Percentiles rank a stretch among this genome's conserved stretches.
These are phyloP conservation scores for Takifugu bimaculatus DNA, from an alignment of 2,113 vertebrate genomes.

Conservation along the genomic window DNA sequence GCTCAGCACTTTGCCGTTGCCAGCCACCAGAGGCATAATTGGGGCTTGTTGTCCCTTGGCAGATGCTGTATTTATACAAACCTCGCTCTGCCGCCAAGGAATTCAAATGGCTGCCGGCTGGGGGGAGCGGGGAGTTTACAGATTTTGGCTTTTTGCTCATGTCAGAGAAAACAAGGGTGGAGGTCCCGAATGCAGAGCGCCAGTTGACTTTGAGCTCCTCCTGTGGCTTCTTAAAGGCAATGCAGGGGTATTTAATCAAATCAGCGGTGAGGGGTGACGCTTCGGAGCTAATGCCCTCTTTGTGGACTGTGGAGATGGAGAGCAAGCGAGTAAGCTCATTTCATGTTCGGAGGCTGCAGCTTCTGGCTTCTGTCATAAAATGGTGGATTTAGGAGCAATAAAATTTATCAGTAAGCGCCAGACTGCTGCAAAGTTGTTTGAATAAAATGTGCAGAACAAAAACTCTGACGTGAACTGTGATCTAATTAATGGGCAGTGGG, in stretches of 20 bases:
- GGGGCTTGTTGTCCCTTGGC: conserved; percentile 64
- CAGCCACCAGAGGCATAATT: conserved; percentile 71
- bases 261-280: conserved; percentile 48
- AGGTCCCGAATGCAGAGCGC: conserved; percentile 82
- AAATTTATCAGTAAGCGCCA: conserved; percentile 33
- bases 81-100: conserved; percentile 53
- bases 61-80: conserved; percentile 56
- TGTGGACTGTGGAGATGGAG: conserved; percentile 64
- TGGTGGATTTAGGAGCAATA: conserved; percentile 40
- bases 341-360: conserved; percentile 45
- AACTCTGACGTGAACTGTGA: not conserved
- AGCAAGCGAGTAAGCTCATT: conserved; percentile 37
- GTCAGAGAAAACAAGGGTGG: conserved; percentile 85
- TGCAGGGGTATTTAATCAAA: conserved; percentile 86
- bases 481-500: conserved; percentile 20
- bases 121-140: conserved; percentile 42
- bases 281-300: conserved; percentile 49
- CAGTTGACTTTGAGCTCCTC: conserved; percentile 87
- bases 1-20: conserved; percentile 55
- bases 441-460: too few species aligned
- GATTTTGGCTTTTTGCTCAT: conserved; percentile 68
- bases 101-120: conserved; percentile 53
- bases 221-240: conserved; percentile 78
- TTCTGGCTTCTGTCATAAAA: conserved; percentile 30
- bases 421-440: conserved; percentile 3